Evolutionary conservation across 1,140 invertebrate genomes (phyloP), one percentile per base, ranked within the genome.

Genomic region (Conopomorpha cramerella): DNA sequence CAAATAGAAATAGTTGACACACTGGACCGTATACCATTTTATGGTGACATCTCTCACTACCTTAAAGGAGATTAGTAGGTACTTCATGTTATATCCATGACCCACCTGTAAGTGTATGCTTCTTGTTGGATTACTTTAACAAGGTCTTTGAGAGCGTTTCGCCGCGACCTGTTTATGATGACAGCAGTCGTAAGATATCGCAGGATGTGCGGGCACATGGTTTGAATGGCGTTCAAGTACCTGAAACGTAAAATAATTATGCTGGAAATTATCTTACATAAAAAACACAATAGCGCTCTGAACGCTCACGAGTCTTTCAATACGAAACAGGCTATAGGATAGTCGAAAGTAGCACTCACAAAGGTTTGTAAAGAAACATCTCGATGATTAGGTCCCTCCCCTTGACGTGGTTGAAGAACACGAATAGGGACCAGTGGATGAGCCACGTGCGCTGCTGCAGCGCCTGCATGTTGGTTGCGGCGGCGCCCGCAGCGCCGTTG

Each of bases 81-180:
- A n/a, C n/a, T n/a, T n/a, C n/a, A n/a, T n/a, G n/a, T n/a, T n/a
- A n/a, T n/a, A n/a, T n/a, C n/a, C n/a, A n/a, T n/a, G n/a, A n/a
- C n/a, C n/a, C 53, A 77, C 58, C 78, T 84, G 77, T 99, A 99
- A 3, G 94, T 97, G 73, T 99, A 98, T 8, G 95, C 93, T 80
- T 99, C 98, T 80, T 98, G 95, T 72, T 99, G 96, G 51, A 99
- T 99, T 26, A 99, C 94, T 83, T 96, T 96, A 3, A 99, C 95
- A 25, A 99, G 81, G 79, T 99, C 98, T 70, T 99, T 99, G 16
- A 99, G 82, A 2, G 93, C 93, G 46, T 90, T 89, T 39, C 94
- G 81, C 41, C 94, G 82, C 3, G 90, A 91, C 43, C 93, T 86
- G 73, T 95, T 96, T 8, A 97, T 97, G 45, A 99, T 96, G 8